Conservation (phyloP, 2,888 invertebrate species). For the Drosophila putrida region DNA sequence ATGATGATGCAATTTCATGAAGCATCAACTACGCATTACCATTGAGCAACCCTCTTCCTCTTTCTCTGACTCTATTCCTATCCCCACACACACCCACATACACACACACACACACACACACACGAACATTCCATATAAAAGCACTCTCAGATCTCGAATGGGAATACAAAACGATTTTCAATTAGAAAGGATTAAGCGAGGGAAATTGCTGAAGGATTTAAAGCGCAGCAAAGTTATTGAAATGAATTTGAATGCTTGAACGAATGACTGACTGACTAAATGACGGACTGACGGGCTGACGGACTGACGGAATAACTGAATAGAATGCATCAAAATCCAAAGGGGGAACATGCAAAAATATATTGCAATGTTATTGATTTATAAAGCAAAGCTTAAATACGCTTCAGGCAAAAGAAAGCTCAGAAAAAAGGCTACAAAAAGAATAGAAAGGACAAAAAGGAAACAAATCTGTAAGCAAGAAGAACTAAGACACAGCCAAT, state of each 20-base stretch:
- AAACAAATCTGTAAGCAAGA: constrained; percentile 63
- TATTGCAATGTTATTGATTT: constrained; percentile 78
- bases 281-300: constrained; percentile 19
- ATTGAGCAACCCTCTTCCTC: constrained; percentile 8
- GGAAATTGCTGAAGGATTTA: constrained; percentile 75
- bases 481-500: constrained; percentile 63
- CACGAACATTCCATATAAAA: constrained; percentile 32
- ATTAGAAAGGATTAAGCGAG: constrained; percentile 78
- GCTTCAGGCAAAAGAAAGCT: constrained; percentile 21
- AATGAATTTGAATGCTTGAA: constrained; percentile 73
- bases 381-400: constrained; percentile 72
- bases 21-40: constrained; percentile 47
- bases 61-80: not conserved
- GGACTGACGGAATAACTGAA: constrained; percentile 28
- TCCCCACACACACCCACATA: not conserved
- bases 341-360: constrained; percentile 59
- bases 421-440: constrained; percentile 24
- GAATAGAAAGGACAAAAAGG: constrained; percentile 17
- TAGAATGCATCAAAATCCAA: constrained; percentile 58
- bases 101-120: constrained; percentile 18
- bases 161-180: constrained; percentile 73
- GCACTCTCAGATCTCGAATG: constrained; percentile 50
- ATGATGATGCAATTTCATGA: constrained; percentile 55
- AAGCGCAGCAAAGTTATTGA: constrained; percentile 74
- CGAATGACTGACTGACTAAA: constrained; percentile 45